Evolutionary conservation across 1,140 invertebrate genomes (phyloP), one percentile per base, ranked within the genome.

Genomic region (Trigoniulus corallinus): DNA sequence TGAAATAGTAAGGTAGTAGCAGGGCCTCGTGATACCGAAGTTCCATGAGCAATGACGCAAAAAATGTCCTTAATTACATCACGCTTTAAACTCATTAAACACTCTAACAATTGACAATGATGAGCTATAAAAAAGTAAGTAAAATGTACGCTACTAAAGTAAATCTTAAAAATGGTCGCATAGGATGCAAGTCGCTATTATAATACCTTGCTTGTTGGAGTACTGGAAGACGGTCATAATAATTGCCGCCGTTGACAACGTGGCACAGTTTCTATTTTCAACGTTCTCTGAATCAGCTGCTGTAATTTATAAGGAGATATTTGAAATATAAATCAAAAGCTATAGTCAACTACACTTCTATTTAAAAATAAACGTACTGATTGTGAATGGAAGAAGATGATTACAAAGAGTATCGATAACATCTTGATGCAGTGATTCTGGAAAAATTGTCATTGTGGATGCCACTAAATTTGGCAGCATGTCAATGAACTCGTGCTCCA

Each of bases 201-300:
- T 7, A 34, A 54, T 67, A 88, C 86, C 82, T 61, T 84, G 78
- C 70, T 92, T 92, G 51, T 76, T 81, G 3, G 89, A 92, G 66
- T 97, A 93, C 63, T 98, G 92, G 62, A 98, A 85, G 15, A 98
- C 82, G 77, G 96, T 85, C 82, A 97, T 97, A 34, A 98, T 81
- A 46, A 98, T 85, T 13, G 89, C 87, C 12, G 92, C 82, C 4
- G 94, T 81, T 4, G 91, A 95, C 61, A 91, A 86, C 58, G 66
- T 68, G 48, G 88, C 86, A 65, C 92, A 89, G 58, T 83, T 84
- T 59, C 84, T 80, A 54, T 75, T 74, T 52, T 79, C 77, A 29
- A 53, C 21, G 44, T 57, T 47, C 27, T 15, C 20, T 13, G 13
- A 23, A 56, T 46, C 3, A 54, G 46, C 44, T 46, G 13, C 20